phyloP scores from a whole-genome alignment of 1,140 invertebrate genomes.

The Bilobella aurantiaca region DNA sequence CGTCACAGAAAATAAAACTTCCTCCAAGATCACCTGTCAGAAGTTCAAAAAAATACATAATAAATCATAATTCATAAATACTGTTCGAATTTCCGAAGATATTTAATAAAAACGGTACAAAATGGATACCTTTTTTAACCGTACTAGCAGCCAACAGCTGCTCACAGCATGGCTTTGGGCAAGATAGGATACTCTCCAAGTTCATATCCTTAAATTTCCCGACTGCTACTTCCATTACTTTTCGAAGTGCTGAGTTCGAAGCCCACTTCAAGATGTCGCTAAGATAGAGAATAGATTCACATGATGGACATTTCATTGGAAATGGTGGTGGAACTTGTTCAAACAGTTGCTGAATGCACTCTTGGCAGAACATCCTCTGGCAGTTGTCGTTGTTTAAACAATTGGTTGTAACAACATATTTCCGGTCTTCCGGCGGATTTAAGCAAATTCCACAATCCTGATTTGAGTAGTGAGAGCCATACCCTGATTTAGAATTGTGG shows the following conservation, averaged over 20 bases:
- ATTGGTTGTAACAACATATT: neutral
- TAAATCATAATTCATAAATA: too few relatives aligned
- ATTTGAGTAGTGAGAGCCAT: neutral
- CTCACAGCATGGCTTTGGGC: neutral
- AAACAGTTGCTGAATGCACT: conserved; percentile 9
- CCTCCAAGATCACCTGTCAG: neutral
- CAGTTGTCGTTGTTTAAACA: neutral
- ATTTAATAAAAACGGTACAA: too few relatives aligned
- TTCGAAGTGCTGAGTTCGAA: neutral
- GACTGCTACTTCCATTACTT: neutral
- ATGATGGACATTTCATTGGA: neutral
- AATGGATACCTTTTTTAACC: too few relatives aligned
- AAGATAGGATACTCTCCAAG: neutral
- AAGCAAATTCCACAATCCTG: neutral
- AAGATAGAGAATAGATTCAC: neutral
- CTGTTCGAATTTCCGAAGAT: too few relatives aligned
- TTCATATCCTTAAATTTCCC: neutral
- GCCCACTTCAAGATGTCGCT: neutral
- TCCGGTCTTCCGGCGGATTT: neutral
- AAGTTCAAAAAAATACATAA: too few relatives aligned
- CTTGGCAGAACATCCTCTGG: neutral
- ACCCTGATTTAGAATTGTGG: too few relatives aligned
- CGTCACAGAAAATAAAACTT: conserved; percentile 12
- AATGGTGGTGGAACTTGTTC: neutral
- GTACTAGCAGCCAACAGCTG: too few relatives aligned